These are phyloP conservation scores for Poeciliopsis prolifica DNA, from an alignment of 2,113 vertebrate species.

Conservation along the genomic window DNA sequence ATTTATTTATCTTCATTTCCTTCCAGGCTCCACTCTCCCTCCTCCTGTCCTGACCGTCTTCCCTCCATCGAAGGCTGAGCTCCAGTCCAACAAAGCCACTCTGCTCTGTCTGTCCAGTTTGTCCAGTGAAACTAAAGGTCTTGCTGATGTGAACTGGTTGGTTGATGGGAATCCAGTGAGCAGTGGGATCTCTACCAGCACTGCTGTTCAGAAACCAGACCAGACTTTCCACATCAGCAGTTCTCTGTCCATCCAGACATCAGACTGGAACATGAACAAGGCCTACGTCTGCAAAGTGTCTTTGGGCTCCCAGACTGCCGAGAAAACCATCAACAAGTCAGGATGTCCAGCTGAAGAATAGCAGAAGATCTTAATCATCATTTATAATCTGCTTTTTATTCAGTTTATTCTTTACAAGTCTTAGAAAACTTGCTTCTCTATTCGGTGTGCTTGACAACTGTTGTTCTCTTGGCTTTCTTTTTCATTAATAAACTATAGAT, in stretches of 20 bases:
- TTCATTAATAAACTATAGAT: neutral
- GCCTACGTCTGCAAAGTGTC: conserved; percentile 16
- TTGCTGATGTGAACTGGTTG: conserved; percentile 68
- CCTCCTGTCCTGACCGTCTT: conserved; percentile 69
- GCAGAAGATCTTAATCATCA: conserved; percentile 1
- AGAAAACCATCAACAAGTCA: conserved; percentile 55
- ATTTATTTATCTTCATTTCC: conserved; percentile 6
- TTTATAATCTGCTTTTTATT: conserved; percentile 17
- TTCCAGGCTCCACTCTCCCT: conserved; percentile 55
- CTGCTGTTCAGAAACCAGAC: conserved; percentile 57
- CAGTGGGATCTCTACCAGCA: conserved; percentile 64
- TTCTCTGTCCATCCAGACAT: conserved; percentile 53
- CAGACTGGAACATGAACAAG: conserved; percentile 60
- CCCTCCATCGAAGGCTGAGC: conserved; percentile 70
- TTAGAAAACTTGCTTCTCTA: neutral
- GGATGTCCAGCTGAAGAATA: conserved; percentile 2
- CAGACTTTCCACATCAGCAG: conserved; percentile 71
- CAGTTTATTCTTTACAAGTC: neutral
- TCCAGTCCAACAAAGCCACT: conserved; percentile 59
- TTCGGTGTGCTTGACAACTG: neutral
- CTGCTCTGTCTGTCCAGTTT: conserved; percentile 70
- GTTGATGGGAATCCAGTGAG: conserved; percentile 49
- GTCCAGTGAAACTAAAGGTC: conserved; percentile 23
- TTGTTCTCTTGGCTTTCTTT: neutral
- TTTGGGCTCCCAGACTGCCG: conserved; percentile 13